A percentile compares a stretch with the other conserved stretches of the same genome.
phyloP scores from a whole-genome alignment of 2,113 vertebrate species.

The Xenus cinereus region DNA sequence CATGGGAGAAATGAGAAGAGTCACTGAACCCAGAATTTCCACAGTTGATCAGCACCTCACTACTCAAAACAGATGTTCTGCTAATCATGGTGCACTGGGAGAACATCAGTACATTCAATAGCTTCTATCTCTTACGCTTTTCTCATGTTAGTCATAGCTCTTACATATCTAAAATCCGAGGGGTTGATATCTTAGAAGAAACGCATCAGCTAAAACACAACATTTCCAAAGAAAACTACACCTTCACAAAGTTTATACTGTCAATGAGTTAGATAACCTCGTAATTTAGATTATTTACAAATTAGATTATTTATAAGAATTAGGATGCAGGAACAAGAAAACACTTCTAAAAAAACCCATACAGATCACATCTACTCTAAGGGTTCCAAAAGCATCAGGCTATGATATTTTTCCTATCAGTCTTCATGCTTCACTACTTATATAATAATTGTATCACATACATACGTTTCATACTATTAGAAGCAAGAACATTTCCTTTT shows the following conservation, averaged over 20 bases:
- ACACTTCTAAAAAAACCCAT: neutral
- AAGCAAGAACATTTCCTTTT: neutral
- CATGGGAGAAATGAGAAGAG: neutral
- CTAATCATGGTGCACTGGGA: neutral
- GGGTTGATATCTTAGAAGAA: neutral
- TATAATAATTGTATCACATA: neutral
- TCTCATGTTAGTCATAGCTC: neutral
- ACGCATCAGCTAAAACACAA: accelerated
- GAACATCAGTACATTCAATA: neutral
- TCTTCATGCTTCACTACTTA: neutral
- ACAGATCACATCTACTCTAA: neutral
- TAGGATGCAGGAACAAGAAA: neutral
- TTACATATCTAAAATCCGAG: neutral
- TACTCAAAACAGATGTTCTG: neutral
- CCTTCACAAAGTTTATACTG: neutral
- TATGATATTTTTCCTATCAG: neutral
- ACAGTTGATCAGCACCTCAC: neutral
- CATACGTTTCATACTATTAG: too few relatives aligned
- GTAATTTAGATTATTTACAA: neutral
- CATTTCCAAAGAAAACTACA: neutral
- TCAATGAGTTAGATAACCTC: neutral
- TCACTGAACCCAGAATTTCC: neutral
- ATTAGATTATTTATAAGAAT: neutral
- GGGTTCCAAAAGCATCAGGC: neutral
- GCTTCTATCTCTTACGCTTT: neutral